Evolutionary conservation across 2,113 vertebrate genomes (phyloP), one percentile per base, ranked within the genome.

Genomic region (Psilopsiagon aurifrons): DNA sequence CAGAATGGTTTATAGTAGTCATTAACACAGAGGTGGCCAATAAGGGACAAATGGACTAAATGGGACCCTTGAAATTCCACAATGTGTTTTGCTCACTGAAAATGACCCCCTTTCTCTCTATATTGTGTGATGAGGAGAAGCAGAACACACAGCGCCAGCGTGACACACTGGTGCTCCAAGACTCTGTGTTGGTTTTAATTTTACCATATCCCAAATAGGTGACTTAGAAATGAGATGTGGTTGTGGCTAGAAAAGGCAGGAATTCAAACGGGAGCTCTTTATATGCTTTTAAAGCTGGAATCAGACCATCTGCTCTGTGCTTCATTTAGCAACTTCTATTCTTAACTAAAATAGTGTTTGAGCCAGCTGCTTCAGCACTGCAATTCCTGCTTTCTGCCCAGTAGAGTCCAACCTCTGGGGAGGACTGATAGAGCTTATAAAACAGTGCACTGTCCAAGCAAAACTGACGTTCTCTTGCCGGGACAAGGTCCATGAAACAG

Each of bases 301-400:
- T 93, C 86, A 71, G 80, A 89, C 92, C 94, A 94, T 95, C 90
- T 94, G 94, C 74, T 94, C 59, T 7, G 59, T 84, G 83, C 88
- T 95, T 93, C 94, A 82, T 95, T 94, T 92, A 96, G 94, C 81
- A 96, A 80, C 92, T 92, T 89, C 91, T 91, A 69, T 91, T 96
- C 90, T 95, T 96, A 93, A 96, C 90, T 92, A 92, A 84, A 96
- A 86, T 47, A 91, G 47, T 93, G 92, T 64, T 82, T 82, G 41
- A 96, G 74, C 86, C 92, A 95, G 94, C 77, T 96, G 81, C 94
- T 85, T 86, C 66, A 82, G 69, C 77, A 64, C 59, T 60, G 79
- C 88, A 76, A 41, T 86, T 92, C 52, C 57, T 94, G 71, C 92
- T 88, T 90, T 91, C 90, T 90, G 83, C 62, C 77, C 81, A 96